Conservation (phyloP, 2,113 vertebrate genomes). For the Chamaea fasciata region DNA sequence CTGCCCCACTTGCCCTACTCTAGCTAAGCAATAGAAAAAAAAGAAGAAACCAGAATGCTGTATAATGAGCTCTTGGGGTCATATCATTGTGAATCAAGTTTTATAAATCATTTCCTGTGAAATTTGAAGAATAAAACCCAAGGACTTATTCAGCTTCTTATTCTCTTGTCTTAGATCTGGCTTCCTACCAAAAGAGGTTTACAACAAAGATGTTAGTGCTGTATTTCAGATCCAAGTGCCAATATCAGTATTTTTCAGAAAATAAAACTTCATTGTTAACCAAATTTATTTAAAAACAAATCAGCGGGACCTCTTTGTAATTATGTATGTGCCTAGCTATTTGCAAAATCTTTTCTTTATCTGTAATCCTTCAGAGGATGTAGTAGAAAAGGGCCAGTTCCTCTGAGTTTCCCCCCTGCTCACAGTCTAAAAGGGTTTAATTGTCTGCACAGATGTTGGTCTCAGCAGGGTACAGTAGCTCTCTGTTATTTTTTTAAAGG, state of each 20-base stretch:
- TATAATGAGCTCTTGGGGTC: background rate
- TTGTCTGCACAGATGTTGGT: slow-evolving; percentile 58
- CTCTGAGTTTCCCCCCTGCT: background rate
- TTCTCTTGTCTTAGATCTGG: background rate
- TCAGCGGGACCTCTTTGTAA: background rate
- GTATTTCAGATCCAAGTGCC: background rate
- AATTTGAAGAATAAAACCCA: background rate
- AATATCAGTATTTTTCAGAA: slow-evolving; percentile 10
- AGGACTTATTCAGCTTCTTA: background rate
- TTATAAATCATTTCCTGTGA: background rate
- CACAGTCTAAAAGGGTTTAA: slow-evolving; percentile 24
- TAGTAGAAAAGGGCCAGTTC: slow-evolving; percentile 39
- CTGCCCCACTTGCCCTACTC: background rate
- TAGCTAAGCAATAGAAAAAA: background rate
- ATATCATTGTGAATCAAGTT: background rate
- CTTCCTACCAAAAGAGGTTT: background rate
- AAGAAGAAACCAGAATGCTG: background rate
- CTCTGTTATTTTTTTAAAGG: slow-evolving; percentile 36
- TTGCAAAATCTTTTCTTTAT: slow-evolving; percentile 45
- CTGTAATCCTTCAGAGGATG: slow-evolving; percentile 43
- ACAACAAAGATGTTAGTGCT: background rate
- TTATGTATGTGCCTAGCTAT: slow-evolving; percentile 3
- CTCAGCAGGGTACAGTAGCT: slow-evolving; percentile 40
- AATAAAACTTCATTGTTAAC: slow-evolving; percentile 28
- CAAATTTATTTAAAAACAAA: slow-evolving; percentile 50